Evolutionary conservation across 2,113 vertebrate species (phyloP).

Genomic region (Ploceus nigricollis): DNA sequence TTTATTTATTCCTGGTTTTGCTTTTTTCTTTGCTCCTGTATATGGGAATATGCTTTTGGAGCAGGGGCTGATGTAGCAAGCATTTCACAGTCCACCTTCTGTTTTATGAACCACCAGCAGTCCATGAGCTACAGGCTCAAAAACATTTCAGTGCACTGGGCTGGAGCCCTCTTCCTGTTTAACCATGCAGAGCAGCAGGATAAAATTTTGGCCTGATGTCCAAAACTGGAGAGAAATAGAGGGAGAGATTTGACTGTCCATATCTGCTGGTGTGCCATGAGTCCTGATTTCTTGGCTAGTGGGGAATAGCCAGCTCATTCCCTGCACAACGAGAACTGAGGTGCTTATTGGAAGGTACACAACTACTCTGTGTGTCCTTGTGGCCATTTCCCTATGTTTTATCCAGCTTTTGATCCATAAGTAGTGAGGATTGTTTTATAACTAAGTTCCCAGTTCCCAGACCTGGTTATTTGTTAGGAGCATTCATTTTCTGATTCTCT

Average conservation of each 20-base stretch:
- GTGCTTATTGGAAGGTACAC: background rate
- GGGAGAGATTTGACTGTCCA: background rate
- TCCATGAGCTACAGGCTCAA: background rate
- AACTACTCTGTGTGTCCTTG: background rate
- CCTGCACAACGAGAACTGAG: background rate
- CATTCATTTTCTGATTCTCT: background rate
- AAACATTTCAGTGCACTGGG: background rate
- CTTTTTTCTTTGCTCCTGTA: background rate
- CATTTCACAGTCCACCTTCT: background rate
- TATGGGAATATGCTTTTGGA: background rate
- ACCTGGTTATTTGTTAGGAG: background rate
- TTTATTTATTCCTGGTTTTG: background rate
- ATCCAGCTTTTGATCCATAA: background rate
- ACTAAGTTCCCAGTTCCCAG: background rate
- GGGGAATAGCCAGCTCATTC: background rate
- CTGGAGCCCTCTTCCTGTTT: background rate
- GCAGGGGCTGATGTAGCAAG: background rate
- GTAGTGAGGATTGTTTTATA: background rate
- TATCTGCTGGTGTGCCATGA: background rate
- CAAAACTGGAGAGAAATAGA: background rate
- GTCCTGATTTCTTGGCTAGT: background rate
- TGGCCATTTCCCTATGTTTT: background rate
- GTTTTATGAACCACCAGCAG: background rate
- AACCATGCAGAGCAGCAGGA: background rate
- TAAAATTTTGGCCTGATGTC: background rate